phyloP scores from a whole-genome alignment of 2,888 invertebrate genomes.

The Epinotia bilunana region DNA sequence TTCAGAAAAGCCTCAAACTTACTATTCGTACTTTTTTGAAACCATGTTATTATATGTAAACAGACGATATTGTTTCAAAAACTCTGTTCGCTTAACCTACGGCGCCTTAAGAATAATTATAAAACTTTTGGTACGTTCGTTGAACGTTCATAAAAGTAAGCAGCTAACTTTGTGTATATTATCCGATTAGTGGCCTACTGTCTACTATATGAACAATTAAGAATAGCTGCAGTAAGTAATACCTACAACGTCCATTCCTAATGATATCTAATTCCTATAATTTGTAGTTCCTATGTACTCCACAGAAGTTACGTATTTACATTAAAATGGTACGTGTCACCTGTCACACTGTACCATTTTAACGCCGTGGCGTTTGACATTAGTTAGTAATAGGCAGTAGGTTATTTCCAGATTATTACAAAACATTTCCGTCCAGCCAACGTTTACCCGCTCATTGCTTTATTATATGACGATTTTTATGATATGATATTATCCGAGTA shows the following conservation, averaged over 20 bases:
- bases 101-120: too few species aligned
- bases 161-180: too few species aligned
- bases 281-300: constrained; percentile 1
- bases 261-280: constrained; percentile 4
- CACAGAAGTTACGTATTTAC: not conserved
- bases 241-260: not conserved
- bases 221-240: not conserved
- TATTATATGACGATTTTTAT: not conserved
- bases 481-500: not conserved
- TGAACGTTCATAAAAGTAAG: too few species aligned
- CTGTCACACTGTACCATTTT: too few species aligned
- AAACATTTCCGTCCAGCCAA: not conserved
- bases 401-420: not conserved
- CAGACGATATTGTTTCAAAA: too few species aligned
- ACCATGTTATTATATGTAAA: too few species aligned
- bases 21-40: too few species aligned
- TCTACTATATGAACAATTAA: not conserved
- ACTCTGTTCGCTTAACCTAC: too few species aligned
- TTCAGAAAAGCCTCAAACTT: too few species aligned
- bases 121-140: too few species aligned
- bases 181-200: not conserved
- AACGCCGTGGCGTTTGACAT: not conserved
- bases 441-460: not conserved
- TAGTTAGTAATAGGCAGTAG: not conserved
- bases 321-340: not conserved